phyloP scores from a whole-genome alignment of 2,888 invertebrate species.

The Phlogophora meticulosa region DNA sequence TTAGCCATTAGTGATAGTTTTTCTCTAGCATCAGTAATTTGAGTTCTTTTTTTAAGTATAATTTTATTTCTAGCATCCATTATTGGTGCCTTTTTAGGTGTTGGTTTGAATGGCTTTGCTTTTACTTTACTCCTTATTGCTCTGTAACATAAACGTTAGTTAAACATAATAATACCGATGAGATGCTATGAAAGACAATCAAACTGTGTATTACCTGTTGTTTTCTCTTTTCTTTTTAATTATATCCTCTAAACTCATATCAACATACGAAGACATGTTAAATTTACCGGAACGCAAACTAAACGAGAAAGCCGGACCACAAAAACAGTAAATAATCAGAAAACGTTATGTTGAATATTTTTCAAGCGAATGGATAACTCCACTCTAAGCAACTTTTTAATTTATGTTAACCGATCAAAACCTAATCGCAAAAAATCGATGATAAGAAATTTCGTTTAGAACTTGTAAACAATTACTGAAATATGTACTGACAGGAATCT shows the following conservation, averaged over 20 bases:
- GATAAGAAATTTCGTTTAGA: constrained; percentile 12
- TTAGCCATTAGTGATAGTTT: constrained; percentile 94
- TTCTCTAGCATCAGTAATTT: constrained; percentile 95
- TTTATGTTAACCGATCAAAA: neutral
- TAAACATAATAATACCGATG: neutral
- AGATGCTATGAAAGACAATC: neutral
- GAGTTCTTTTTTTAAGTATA: constrained; percentile 94
- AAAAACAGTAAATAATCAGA: constrained; percentile 6
- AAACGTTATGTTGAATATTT: constrained; percentile 24
- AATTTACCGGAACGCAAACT: neutral
- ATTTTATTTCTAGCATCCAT: constrained; percentile 95
- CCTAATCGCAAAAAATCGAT: neutral
- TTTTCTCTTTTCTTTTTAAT: constrained; percentile 84
- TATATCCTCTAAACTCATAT: constrained; percentile 89
- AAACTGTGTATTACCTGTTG: constrained; percentile 68
- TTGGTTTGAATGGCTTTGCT: constrained; percentile 31
- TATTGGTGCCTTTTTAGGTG: constrained; percentile 69
- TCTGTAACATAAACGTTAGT: constrained; percentile 18
- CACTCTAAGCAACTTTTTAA: neutral
- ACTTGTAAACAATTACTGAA: neutral
- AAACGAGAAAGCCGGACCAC: constrained; percentile 5
- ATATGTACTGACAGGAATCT: neutral
- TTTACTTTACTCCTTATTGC: constrained; percentile 64
- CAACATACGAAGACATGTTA: constrained; percentile 81
- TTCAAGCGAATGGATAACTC: neutral